Evolutionary conservation across 1,140 invertebrate genomes (phyloP).

Genomic region (Brachionus manjavacas): DNA sequence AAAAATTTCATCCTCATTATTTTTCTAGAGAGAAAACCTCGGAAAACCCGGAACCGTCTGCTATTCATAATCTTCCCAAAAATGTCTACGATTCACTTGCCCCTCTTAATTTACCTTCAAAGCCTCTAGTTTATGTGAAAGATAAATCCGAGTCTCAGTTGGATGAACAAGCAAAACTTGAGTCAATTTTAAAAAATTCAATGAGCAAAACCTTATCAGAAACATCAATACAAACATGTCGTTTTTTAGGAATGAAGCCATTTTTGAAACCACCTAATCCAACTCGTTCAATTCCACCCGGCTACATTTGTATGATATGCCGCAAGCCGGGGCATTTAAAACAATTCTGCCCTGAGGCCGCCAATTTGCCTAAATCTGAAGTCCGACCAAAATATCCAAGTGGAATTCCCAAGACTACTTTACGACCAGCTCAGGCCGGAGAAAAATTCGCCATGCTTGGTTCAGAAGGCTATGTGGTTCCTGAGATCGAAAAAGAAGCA

Average conservation of each 20-base stretch:
- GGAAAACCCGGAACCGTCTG: not conserved
- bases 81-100: slow-evolving; percentile 1
- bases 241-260: not conserved
- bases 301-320: not conserved
- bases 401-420: slow-evolving; percentile 19
- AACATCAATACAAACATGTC: not conserved
- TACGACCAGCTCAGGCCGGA: not conserved
- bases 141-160: not conserved
- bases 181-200: slow-evolving; percentile 34
- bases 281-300: not conserved
- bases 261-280: not conserved
- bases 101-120: not conserved
- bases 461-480: slow-evolving; percentile 30
- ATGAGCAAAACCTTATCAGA: slow-evolving; percentile 12
- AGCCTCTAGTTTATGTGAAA: slow-evolving; percentile 16
- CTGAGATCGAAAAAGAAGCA: not conserved
- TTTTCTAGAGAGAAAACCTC: not conserved
- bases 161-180: slow-evolving; percentile 26
- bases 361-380: not conserved
- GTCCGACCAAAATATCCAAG: slow-evolving; percentile 9
- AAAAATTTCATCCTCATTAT: too few species aligned
- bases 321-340: slow-evolving; percentile 26
- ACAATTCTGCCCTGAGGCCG: slow-evolving; percentile 22
- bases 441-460: slow-evolving; percentile 37
- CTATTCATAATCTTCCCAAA: not conserved